Evolutionary conservation across 2,888 invertebrate genomes (phyloP).

Genomic region (Willowsia nigromaculata): DNA sequence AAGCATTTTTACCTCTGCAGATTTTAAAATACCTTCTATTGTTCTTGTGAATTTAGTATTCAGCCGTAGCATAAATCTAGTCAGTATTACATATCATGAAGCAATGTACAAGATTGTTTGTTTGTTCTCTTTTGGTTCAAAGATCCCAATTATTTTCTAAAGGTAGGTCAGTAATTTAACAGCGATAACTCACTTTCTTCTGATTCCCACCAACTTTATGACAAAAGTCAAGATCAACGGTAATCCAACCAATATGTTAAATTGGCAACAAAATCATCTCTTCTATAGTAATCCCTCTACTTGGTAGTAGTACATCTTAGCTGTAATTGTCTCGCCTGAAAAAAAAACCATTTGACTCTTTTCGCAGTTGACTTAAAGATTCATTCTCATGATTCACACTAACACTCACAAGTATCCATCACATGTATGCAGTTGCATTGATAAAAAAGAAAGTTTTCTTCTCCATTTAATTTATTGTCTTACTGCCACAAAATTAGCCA

Average conservation of each 20-base stretch:
- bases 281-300: too few species aligned
- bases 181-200: not conserved
- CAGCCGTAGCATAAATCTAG: not conserved
- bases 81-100: not conserved
- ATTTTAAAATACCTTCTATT: not conserved
- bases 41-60: not conserved
- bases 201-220: not conserved
- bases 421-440: not conserved
- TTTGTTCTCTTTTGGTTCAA: slow-evolving; percentile 23
- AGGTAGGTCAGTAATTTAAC: slow-evolving; percentile 23
- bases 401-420: not conserved
- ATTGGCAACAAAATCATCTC: too few species aligned
- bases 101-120: not conserved
- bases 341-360: too few species aligned
- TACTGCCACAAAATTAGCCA: slow-evolving; percentile 1
- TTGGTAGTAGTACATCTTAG: too few species aligned
- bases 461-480: slow-evolving; percentile 41
- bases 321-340: too few species aligned
- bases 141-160: slow-evolving; percentile 16
- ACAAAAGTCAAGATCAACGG: too few species aligned
- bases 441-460: slow-evolving; percentile 41
- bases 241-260: too few species aligned
- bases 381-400: not conserved
- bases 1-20: not conserved
- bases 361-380: too few species aligned